Evolutionary conservation across 2,113 vertebrate genomes (phyloP).

Genomic region (Paracanthobrama guichenoti): DNA sequence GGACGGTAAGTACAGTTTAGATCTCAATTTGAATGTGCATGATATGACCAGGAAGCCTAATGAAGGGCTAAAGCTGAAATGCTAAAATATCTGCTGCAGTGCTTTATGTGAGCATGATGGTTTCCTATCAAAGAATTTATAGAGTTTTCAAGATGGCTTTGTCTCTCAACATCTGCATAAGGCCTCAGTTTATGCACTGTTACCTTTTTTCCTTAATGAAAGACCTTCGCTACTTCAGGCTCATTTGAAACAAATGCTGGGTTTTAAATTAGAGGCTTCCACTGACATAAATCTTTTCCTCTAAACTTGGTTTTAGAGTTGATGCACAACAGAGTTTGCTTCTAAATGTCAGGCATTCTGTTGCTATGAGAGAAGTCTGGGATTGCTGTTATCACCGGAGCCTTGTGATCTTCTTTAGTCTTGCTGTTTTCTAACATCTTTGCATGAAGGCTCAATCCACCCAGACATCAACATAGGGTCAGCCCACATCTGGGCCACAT

Average conservation of each 20-base stretch:
- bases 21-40: constrained; percentile 48
- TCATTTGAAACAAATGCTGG: constrained; percentile 42
- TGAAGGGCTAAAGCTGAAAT: constrained; percentile 1
- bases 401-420: constrained; percentile 48
- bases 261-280: constrained; percentile 53
- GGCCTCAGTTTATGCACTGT: constrained; percentile 35
- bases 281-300: constrained; percentile 56
- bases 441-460: constrained; percentile 34
- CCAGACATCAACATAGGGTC: too few relatives aligned
- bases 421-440: constrained; percentile 51
- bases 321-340: constrained; percentile 50
- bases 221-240: constrained; percentile 35
- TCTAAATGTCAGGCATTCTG: constrained; percentile 45
- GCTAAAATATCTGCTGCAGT: constrained; percentile 22
- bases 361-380: constrained; percentile 53
- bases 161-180: constrained; percentile 51
- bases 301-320: constrained; percentile 54
- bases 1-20: constrained; percentile 77
- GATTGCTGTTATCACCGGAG: constrained; percentile 56
- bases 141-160: constrained; percentile 47
- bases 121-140: constrained; percentile 16
- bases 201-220: constrained; percentile 42
- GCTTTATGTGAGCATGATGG: constrained; percentile 27
- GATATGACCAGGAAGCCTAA: constrained; percentile 17
- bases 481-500: too few relatives aligned